Percentiles rank a stretch among this genome's conserved stretches.
Evolutionary conservation across 2,113 vertebrate species (phyloP).

Genomic region (Acrocephalus kingi): DNA sequence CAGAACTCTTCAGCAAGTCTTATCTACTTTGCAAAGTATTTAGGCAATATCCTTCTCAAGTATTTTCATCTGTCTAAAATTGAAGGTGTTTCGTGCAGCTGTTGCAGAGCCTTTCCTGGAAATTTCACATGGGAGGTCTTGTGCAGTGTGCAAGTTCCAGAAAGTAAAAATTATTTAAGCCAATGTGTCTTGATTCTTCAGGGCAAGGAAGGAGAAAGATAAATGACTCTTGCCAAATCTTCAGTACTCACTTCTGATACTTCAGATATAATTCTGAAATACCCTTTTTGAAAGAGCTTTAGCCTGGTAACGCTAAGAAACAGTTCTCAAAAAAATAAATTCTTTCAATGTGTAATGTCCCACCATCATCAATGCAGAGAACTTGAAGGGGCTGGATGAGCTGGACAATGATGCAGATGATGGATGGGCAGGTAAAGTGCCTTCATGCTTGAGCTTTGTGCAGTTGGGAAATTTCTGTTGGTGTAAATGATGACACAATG

Average conservation of each 20-base stretch:
- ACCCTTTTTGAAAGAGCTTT: neutral
- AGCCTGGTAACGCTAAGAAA: neutral
- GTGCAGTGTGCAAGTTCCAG: neutral
- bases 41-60: neutral
- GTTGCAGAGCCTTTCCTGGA: neutral
- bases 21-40: neutral
- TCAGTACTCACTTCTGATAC: neutral
- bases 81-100: neutral
- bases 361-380: conserved; percentile 94
- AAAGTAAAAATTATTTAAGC: neutral
- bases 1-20: neutral
- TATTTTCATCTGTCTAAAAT: neutral
- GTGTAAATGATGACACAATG: conserved; percentile 67
- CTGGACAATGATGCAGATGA: conserved; percentile 94
- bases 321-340: neutral
- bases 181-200: neutral
- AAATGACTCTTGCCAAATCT: neutral
- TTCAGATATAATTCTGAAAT: neutral
- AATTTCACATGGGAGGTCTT: neutral
- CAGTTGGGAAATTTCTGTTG: neutral
- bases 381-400: conserved; percentile 94
- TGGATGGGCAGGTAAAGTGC: conserved; percentile 91
- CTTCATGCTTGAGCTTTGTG: neutral
- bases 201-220: neutral
- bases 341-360: conserved; percentile 43